Percentiles rank a stretch among this genome's conserved stretches.
Evolutionary conservation across 2,888 invertebrate species (phyloP).

Genomic region (Petrolisthes manimaculis): DNA sequence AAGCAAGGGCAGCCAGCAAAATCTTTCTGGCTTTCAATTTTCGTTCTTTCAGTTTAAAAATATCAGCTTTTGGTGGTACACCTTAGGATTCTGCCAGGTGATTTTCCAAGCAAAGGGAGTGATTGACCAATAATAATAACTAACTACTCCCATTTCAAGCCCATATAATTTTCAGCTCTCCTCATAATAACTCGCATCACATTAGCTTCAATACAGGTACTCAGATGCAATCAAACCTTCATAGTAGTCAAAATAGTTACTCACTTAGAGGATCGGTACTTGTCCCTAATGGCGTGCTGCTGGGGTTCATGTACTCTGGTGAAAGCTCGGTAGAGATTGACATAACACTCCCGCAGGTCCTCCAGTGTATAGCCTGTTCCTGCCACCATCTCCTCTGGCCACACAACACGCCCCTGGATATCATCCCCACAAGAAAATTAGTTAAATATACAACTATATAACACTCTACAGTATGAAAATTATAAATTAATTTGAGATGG

Average conservation of each 20-base stretch:
- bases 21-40: too few species aligned
- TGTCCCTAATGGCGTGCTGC: slow-evolving; percentile 90
- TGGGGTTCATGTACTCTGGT: slow-evolving; percentile 77
- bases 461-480: background rate
- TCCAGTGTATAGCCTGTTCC: slow-evolving; percentile 79
- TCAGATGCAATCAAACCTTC: background rate
- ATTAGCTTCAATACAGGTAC: background rate
- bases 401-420: slow-evolving; percentile 71
- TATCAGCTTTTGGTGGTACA: too few species aligned
- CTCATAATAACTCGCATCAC: background rate
- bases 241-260: slow-evolving; percentile 42
- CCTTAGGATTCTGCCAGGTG: background rate
- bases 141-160: too few species aligned
- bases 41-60: too few species aligned
- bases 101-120: background rate
- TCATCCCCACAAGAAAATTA: background rate
- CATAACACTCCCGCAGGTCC: slow-evolving; percentile 78
- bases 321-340: slow-evolving; percentile 80
- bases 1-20: too few species aligned
- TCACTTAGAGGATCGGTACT: slow-evolving; percentile 78
- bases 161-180: background rate
- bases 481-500: background rate
- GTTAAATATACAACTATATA: background rate
- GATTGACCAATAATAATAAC: background rate
- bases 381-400: slow-evolving; percentile 78